phyloP scores from a whole-genome alignment of 2,888 invertebrate species.

The Oasisia sp. region DNA sequence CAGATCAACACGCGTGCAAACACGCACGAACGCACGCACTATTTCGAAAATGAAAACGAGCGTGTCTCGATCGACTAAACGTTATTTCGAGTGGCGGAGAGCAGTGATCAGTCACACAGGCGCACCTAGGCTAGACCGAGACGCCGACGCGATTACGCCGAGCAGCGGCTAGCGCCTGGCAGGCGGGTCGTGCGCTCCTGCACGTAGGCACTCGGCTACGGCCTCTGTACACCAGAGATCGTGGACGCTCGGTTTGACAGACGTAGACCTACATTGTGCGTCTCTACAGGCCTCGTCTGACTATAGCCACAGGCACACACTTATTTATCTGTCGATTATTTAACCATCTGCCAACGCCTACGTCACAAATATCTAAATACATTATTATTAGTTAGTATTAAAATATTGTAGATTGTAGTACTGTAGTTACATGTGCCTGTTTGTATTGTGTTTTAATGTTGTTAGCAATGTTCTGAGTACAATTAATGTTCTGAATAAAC shows the following conservation, averaged over 20 bases:
- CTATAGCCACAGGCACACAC: background rate
- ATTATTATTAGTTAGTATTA: too few relatives aligned
- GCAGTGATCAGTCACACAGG: background rate
- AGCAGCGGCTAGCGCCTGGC: background rate
- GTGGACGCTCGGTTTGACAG: background rate
- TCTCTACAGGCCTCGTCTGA: background rate
- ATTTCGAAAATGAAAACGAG: constrained; percentile 6
- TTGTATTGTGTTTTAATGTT: too few relatives aligned
- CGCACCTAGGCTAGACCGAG: background rate
- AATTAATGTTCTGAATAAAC: too few relatives aligned
- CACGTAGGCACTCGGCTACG: background rate
- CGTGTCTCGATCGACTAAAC: background rate
- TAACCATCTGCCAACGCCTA: background rate
- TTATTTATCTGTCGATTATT: background rate
- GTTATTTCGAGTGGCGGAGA: background rate
- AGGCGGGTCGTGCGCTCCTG: background rate
- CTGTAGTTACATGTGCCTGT: too few relatives aligned
- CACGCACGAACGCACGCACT: background rate
- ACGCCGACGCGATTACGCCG: background rate
- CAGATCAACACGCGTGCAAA: background rate
- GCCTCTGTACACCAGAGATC: background rate
- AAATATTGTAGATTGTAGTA: too few relatives aligned
- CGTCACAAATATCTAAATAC: background rate
- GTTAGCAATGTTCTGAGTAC: too few relatives aligned
- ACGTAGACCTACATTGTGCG: background rate